Percentiles rank a stretch among this genome's conserved stretches.
Evolutionary conservation across 2,797 vertebrate species (phyloP).

Genomic region (Acrocephalus scirpaceus): DNA sequence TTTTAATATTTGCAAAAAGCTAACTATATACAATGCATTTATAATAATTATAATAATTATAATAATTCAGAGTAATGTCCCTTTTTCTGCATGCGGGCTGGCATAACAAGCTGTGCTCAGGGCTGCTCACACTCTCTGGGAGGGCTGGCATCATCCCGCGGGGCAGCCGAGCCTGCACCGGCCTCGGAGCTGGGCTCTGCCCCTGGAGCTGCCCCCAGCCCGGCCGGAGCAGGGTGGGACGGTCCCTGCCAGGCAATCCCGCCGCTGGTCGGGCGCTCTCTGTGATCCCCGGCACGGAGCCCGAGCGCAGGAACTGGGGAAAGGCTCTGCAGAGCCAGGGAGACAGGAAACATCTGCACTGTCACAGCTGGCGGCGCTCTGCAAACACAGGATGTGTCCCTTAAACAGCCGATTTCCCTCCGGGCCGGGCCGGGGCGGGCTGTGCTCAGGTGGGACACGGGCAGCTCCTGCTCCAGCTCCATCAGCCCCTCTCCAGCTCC

Average conservation of each 20-base stretch:
- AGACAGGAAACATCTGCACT: conserved; percentile 65
- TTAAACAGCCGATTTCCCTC: neutral
- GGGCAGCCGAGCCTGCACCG: neutral
- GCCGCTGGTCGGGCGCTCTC: fast-evolving
- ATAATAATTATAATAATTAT: no score
- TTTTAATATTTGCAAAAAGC: no score
- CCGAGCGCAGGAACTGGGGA: neutral
- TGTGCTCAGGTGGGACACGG: neutral
- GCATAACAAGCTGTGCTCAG: neutral
- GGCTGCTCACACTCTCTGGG: fast-evolving
- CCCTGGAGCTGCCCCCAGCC: neutral
- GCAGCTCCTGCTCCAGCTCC: neutral
- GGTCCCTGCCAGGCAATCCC: neutral
- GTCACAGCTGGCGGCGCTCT: neutral
- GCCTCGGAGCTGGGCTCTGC: neutral
- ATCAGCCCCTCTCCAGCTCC: neutral
- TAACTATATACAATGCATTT: no score
- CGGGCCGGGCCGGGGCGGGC: fast-evolving
- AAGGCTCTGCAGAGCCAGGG: neutral
- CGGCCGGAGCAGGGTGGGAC: neutral
- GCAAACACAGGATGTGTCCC: conserved; percentile 9
- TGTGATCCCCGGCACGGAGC: fast-evolving
- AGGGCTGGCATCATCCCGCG: fast-evolving
- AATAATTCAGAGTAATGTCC: no score
- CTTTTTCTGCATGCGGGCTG: no score